Conservation (phyloP, 2,797 vertebrate species). For the Phalloptychus januarius region DNA sequence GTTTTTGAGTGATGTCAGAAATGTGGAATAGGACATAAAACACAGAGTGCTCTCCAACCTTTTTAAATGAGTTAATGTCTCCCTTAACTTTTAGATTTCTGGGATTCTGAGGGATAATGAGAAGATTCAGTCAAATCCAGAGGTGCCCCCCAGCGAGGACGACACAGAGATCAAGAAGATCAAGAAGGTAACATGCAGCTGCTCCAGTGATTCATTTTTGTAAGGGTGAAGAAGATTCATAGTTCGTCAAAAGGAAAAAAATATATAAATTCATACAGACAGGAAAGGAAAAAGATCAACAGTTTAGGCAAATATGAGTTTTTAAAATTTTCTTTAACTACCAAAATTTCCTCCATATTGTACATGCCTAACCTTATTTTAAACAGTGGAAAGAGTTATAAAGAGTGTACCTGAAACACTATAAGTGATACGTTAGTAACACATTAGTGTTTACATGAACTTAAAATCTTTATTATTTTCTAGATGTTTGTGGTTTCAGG, state of each 20-base stretch:
- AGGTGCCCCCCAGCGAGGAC: slow-evolving; percentile 83
- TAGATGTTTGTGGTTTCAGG: not conserved
- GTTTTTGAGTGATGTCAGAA: not conserved
- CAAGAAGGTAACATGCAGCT: slow-evolving; percentile 87
- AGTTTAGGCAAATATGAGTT: not conserved
- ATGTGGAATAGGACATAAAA: not conserved
- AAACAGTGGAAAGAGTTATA: no score
- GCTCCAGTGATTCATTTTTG: not conserved
- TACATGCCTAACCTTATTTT: not conserved
- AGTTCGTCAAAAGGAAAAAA: not conserved
- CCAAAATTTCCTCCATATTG: not conserved
- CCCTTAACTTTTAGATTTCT: slow-evolving; percentile 83
- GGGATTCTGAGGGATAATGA: slow-evolving; percentile 92
- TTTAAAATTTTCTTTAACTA: not conserved
- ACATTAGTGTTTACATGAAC: no score
- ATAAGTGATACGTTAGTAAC: no score
- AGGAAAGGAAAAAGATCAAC: not conserved
- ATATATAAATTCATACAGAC: not conserved
- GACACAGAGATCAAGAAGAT: slow-evolving; percentile 98
- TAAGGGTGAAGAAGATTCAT: not conserved
- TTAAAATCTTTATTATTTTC: not conserved
- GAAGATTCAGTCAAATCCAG: slow-evolving; percentile 91
- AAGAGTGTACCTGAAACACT: no score
- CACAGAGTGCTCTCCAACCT: not conserved
- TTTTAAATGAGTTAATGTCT: slow-evolving; percentile 1